Base-by-base conservation (phyloP, 2,888 invertebrate genomes). In the Cremastinae sp. region DNA sequence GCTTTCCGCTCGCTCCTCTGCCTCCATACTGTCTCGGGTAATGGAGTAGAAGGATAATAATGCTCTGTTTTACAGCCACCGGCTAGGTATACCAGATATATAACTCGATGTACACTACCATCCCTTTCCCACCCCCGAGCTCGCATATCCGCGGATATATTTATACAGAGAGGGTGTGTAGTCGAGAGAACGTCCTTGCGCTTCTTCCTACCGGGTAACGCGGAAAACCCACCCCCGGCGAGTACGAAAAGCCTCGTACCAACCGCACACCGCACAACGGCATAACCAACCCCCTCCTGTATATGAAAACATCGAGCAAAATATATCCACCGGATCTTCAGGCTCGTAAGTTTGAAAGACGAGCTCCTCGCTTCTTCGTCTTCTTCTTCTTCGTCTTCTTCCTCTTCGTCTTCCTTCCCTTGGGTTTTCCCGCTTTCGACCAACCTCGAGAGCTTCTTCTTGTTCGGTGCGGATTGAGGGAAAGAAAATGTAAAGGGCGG, bases 31-130 rank as follows among this genome's bases (percentile, higher is more conserved):
- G 83, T 83, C 80, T 85, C 82, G 85, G 87, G 84, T 87, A 87
- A 87, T 87, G 86, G 86, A 84, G 84, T 86, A 86, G 87, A 87
- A 87, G 85, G 85, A 86, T 86, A 86, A 86, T 87, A 87, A 86
- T 85, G 84, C 84, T 87, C 84, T 85, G 87, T 86, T 85, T 86
- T 86, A 85, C 86, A 87, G 84, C 81, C 79, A 75, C 73, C 66
- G 70, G 74, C 70, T 71, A 74, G 81, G 78, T 76, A 64, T 65
- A 64, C 64, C 53, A 71, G 51, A 72, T 41, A 72, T 64, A 69
- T 45, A 64, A 54, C 36, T 22, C 16, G 51, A 56, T 61, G 69
- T 58, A 64, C 43, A 61, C 10, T n/a, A n/a, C n/a, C n/a, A n/a
- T n/a, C n/a, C n/a, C n/a, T n/a, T n/a, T n/a, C n/a, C n/a, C n/a